Evolutionary conservation across 2,113 vertebrate genomes (phyloP), one percentile per base, ranked within the genome.

Genomic region (Salminus brasiliensis): DNA sequence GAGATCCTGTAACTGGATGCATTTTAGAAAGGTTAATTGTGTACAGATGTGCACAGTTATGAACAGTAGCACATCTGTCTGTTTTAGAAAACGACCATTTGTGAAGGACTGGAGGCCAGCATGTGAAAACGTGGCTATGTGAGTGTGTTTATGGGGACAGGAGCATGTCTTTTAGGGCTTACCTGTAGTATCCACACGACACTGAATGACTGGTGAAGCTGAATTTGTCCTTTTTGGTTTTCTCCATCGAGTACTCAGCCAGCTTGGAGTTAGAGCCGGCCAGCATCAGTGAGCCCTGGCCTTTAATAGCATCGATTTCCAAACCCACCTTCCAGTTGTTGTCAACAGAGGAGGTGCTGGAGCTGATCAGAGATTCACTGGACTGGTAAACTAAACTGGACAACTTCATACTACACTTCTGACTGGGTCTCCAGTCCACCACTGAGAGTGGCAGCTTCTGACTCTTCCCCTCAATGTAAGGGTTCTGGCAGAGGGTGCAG

Each of bases 161-260:
- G 36, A 39, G 9, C 16, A 49, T 4, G 45, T 49, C n/a, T 18
- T 49, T 49, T 10, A 1, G 6, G n/a, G 23, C 83, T 88, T 81
- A 96, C 95, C 94, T 94, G 89, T 96, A 96, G 74, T 88, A 91
- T n/a, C 74, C 85, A n/a, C 95, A 96, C 39, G 85, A 87, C 36
- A 95, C 68, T 5, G 81, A 73, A 4, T 95, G 94, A 2, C 63
- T 91, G 0, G 78, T 84, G 72, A 96, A 96, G 83, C 80, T 93
- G 80, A 93, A 96, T 68, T 90, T 90, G 90, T 96, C 95, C 7
- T 72, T 76, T 72, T 91, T 91, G 1, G 79, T 87, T 86, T 94
- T 96, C 2, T 83, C 74, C 71, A 93, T 92, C 0, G 92, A 91
- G 13, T 94, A 96, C 0, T 92, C 76, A 0, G 94, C 90, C 15